phyloP scores from a whole-genome alignment of 2,113 vertebrate species.

The Pycnonotus jocosus region DNA sequence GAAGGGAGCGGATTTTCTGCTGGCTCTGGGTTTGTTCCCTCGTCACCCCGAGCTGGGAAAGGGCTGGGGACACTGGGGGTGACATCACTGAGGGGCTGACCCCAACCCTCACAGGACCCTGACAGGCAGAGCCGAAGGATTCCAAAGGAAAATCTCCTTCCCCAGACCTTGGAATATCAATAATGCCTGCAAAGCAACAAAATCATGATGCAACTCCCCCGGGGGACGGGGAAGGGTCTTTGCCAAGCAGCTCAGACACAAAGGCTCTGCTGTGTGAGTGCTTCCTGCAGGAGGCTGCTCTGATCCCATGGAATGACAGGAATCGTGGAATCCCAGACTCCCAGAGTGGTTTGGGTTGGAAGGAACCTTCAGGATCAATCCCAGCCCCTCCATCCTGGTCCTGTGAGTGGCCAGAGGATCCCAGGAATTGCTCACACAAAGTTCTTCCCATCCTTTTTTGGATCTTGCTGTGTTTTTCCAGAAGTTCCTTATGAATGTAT shows the following conservation, averaged over 20 bases:
- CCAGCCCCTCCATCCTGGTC: accelerated
- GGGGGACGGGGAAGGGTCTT: neutral
- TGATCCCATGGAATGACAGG: neutral
- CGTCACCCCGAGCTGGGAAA: neutral
- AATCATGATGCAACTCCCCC: conserved; percentile 15
- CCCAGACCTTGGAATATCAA: neutral
- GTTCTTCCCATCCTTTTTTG: neutral
- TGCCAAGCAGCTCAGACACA: conserved; percentile 1
- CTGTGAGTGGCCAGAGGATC: accelerated
- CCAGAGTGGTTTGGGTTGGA: neutral
- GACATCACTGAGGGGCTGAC: conserved; percentile 28
- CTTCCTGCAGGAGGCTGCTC: neutral
- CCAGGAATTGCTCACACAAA: no score
- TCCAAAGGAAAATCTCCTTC: conserved; percentile 1
- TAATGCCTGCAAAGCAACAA: neutral
- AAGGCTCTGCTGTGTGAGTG: neutral
- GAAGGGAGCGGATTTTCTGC: conserved; percentile 34
- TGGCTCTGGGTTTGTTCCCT: neutral
- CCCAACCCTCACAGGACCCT: neutral
- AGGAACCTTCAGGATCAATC: neutral
- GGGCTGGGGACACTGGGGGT: neutral
- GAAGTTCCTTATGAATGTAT: neutral
- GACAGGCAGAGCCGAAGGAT: neutral
- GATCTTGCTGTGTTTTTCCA: neutral
- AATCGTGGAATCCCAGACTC: neutral